A percentile compares a stretch with the other conserved stretches of the same genome.
These are phyloP conservation scores for Meriones unguiculatus DNA, from an alignment of 2,113 vertebrate species.

Conservation along the genomic window DNA sequence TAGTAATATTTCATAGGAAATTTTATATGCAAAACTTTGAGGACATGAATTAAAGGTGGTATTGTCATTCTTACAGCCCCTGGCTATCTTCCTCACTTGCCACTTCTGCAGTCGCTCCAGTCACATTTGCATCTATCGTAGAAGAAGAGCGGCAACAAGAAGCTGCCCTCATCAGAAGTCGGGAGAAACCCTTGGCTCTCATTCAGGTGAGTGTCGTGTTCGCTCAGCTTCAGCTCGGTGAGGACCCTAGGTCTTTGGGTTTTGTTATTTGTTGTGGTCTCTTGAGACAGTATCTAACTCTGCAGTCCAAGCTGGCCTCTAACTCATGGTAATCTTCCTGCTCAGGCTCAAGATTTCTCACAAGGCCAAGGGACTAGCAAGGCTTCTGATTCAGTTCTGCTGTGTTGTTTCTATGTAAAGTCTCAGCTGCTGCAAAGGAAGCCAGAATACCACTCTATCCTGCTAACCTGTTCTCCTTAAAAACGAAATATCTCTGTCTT, in stretches of 20 bases:
- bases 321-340: background rate
- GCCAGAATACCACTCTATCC: background rate
- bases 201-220: conserved; percentile 91
- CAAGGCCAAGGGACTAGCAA: background rate
- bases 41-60: background rate
- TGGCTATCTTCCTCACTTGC: conserved; percentile 91
- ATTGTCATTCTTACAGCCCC: conserved; percentile 88
- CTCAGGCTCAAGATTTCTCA: background rate
- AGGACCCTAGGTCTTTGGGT: conserved; percentile 23
- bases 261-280: background rate
- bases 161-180: conserved; percentile 95
- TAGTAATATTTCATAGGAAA: conserved; percentile 17
- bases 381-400: conserved; percentile 3
- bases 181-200: conserved; percentile 97
- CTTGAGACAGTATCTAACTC: background rate
- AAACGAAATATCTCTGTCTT: conserved; percentile 38
- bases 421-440: background rate
- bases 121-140: conserved; percentile 96
- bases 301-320: background rate
- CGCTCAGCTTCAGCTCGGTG: conserved; percentile 19
- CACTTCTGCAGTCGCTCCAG: conserved; percentile 85
- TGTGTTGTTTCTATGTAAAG: background rate
- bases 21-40: background rate
- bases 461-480: background rate
- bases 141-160: conserved; percentile 97